Evolutionary conservation across 2,888 invertebrate species (phyloP).

Genomic region (Maniola hyperantus): DNA sequence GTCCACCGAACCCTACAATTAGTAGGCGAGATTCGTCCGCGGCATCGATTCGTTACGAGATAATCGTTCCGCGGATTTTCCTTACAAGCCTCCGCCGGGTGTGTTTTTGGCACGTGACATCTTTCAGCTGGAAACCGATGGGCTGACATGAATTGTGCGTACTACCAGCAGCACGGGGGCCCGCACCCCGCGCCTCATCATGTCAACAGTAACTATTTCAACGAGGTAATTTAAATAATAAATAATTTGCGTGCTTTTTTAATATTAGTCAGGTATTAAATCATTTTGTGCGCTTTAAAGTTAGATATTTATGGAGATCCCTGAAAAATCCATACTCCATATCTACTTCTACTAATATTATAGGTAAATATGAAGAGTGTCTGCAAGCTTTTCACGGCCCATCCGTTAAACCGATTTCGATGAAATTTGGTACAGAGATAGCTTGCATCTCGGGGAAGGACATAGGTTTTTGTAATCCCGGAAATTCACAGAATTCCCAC

Average conservation of each 20-base stretch:
- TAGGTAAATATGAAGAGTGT: no score
- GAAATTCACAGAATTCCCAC: no score
- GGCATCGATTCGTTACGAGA: conserved; percentile 81
- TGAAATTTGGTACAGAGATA: no score
- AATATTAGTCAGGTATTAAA: no score
- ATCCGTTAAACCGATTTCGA: no score
- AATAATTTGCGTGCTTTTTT: conserved; percentile 2
- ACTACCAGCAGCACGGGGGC: conserved; percentile 76
- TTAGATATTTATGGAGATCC: no score
- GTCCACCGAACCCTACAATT: conserved; percentile 77
- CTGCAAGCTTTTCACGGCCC: no score
- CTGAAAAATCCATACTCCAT: no score
- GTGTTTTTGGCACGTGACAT: conserved; percentile 54
- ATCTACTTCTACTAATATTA: no score
- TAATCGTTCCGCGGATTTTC: conserved; percentile 75
- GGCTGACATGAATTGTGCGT: conserved; percentile 77
- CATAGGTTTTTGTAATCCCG: no score
- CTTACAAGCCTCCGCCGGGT: conserved; percentile 59
- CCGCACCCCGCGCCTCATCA: conserved; percentile 71
- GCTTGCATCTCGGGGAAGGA: no score
- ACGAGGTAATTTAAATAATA: conserved; percentile 65
- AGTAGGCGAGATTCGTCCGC: conserved; percentile 81
- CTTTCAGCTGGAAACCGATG: conserved; percentile 60
- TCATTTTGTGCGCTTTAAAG: no score
- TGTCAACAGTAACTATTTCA: conserved; percentile 73